Evolutionary conservation across 2,113 vertebrate genomes (phyloP).

Genomic region (Trematocara unimaculatum): DNA sequence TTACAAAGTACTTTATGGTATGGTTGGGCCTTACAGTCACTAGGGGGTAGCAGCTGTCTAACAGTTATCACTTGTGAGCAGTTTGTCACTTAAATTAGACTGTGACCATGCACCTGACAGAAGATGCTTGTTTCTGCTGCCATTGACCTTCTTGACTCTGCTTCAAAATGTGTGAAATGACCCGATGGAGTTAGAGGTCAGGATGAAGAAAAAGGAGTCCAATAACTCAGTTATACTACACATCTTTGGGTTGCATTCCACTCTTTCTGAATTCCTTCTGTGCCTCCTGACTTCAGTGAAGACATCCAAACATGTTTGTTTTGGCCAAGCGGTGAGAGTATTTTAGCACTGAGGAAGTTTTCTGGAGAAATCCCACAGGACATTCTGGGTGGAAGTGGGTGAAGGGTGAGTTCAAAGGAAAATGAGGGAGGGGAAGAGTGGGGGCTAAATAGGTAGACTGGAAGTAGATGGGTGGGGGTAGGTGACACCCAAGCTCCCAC

Average conservation of each 20-base stretch:
- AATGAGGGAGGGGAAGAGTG: neutral
- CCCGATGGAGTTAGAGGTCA: neutral
- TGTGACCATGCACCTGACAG: neutral
- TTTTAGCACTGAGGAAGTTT: neutral
- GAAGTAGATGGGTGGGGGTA: neutral
- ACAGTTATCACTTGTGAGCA: neutral
- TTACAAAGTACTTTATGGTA: neutral
- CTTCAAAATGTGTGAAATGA: neutral
- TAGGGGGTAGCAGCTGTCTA: slow-evolving; percentile 50
- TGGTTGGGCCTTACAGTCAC: neutral
- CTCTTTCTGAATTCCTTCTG: neutral
- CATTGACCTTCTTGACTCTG: neutral
- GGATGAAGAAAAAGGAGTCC: neutral
- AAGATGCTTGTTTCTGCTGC: neutral
- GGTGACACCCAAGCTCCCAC: neutral
- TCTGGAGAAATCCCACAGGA: neutral
- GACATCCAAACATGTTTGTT: neutral
- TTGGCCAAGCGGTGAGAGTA: neutral
- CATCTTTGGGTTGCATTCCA: neutral
- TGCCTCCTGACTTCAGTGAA: neutral
- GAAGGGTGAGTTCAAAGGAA: slow-evolving; percentile 4
- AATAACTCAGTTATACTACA: neutral
- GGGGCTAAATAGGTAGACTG: neutral
- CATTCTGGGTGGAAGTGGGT: slow-evolving; percentile 2
- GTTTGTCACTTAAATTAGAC: neutral